Evolutionary conservation across 2,797 vertebrate genomes (phyloP), one percentile per base, ranked within the genome.

Genomic region (Pseudochromis fuscus): DNA sequence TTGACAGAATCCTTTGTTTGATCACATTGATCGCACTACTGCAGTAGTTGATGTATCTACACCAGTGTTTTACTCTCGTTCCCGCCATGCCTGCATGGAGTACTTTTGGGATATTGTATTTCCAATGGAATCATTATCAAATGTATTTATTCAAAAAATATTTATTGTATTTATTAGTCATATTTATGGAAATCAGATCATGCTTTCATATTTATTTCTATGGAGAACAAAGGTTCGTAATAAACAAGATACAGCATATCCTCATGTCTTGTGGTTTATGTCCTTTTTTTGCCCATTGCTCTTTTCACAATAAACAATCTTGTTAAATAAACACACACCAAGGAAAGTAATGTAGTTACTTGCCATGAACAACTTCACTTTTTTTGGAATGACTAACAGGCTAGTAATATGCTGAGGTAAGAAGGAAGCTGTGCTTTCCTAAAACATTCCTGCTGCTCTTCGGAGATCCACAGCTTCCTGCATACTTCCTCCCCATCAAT

Each of bases 391-490:
- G 42, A 87, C 9, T 6, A 42, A 42, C 7, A n/a, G n/a, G 88
- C 88, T 48, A 71, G 35, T 63, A 62, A 59, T 21, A 23, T 59
- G 64, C 56, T 52, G 46, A 69, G 10, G 60, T 18, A 42, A 93
- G 77, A 67, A 83, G 92, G 92, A 94, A 94, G 89, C 49, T 89
- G 94, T 94, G 89, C 88, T 94, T 94, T 94, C 90, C 93, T 89
- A 51, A 93, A 94, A 94, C 68, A 89, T 83, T 92, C 84, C 87
- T 89, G 66, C 62, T 31, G 59, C 60, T 62, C 33, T 73, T 18
- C 4, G 49, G 58, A 77, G 59, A 81, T 31, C 50, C 62, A 65
- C 56, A 83, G 65, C 81, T 89, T 92, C 83, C 86, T 83, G 74
- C 75, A 31, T 27, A 69, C 76, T 85, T 89, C 83, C 84, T 79